Base-by-base conservation (phyloP, 2,888 invertebrate genomes). In the Folsomia manolachei region DNA sequence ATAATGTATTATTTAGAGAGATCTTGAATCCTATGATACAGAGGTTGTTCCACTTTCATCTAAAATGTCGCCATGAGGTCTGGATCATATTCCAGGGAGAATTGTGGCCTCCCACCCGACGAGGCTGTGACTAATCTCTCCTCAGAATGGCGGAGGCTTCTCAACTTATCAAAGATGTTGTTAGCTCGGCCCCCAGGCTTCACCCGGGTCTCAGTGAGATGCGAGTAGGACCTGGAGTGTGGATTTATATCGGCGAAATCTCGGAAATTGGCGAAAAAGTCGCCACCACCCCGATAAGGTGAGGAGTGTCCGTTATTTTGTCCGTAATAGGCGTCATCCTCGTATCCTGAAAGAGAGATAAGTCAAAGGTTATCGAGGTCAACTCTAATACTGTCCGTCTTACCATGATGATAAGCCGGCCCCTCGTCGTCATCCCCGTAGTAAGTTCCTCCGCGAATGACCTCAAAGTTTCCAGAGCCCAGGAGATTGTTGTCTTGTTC, bases 191-290 rank as follows among this genome's bases (percentile, higher is more conserved):
- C 71, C 62, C 69, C 71, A 27, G 63, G 69, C 39, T 71, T 69
- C 60, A 68, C 73, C 52, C 75, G 63, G 1, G 78, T 76, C 74
- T 79, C 79, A 60, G 77, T 75, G 53, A 75, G 74, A 72, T 79
- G 79, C 23, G 80, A 94, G 4, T 92, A 92, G 1, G 90, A 87
- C 82, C 91, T 92, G 0, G 91, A 88, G 0, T 93, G 92, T 1
- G 92, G 89, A 75, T 93, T 94, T 70, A 94, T 94, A 81, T 94
- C 94, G 0, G 94, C 94, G 82, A 94, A 94, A 83, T 94, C 94
- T 81, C 92, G 88, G 85, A 94, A 94, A 82, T 94, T 93, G 2
- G 93, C 92, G 82, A 94, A 94, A 82, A 94, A 94, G 81, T 94
- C 93, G 72, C 90, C 84, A 1, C 83, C 83, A 11, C 73, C 75